A percentile compares a stretch with the other conserved stretches of the same genome.
Conservation (phyloP, 2,113 vertebrate genomes). For the Megaleporinus macrocephalus region DNA sequence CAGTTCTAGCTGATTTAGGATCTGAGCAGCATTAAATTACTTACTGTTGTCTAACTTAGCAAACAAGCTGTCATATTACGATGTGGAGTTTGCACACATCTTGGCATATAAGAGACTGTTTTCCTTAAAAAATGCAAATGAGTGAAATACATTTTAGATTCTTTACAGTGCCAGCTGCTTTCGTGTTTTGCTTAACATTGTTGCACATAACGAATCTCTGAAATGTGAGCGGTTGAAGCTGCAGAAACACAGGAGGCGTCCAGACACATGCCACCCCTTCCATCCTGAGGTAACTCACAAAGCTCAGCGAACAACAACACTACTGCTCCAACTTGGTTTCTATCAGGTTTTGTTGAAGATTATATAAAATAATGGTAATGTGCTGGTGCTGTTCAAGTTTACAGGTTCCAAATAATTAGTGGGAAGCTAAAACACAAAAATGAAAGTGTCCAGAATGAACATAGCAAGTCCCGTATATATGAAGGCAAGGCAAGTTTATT, state of each 20-base stretch:
- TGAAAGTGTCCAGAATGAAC: too few relatives aligned
- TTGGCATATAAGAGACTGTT: neutral
- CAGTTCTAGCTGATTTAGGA: slow-evolving; percentile 13
- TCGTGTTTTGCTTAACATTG: slow-evolving; percentile 82
- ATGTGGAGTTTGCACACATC: neutral
- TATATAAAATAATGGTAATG: too few relatives aligned
- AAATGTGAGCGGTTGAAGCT: slow-evolving; percentile 96
- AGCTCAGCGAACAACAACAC: neutral
- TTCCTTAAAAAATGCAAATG: neutral
- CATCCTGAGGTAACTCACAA: slow-evolving; percentile 75
- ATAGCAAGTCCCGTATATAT: too few relatives aligned
- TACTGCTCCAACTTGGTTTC: too few relatives aligned
- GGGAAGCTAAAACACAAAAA: too few relatives aligned
- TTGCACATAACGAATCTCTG: slow-evolving; percentile 97
- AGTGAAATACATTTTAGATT: neutral
- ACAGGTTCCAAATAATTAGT: too few relatives aligned
- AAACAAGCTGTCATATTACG: slow-evolving; percentile 13
- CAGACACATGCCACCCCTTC: slow-evolving; percentile 96
- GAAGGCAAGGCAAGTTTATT: too few relatives aligned
- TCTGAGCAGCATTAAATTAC: slow-evolving; percentile 1
- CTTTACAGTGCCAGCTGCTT: neutral
- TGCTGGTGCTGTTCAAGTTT: too few relatives aligned
- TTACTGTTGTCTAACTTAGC: slow-evolving; percentile 16
- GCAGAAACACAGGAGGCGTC: slow-evolving; percentile 95
- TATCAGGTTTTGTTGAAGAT: too few relatives aligned